Conservation (phyloP, 1,140 invertebrate genomes). For the Drosophila ambigua region DNA sequence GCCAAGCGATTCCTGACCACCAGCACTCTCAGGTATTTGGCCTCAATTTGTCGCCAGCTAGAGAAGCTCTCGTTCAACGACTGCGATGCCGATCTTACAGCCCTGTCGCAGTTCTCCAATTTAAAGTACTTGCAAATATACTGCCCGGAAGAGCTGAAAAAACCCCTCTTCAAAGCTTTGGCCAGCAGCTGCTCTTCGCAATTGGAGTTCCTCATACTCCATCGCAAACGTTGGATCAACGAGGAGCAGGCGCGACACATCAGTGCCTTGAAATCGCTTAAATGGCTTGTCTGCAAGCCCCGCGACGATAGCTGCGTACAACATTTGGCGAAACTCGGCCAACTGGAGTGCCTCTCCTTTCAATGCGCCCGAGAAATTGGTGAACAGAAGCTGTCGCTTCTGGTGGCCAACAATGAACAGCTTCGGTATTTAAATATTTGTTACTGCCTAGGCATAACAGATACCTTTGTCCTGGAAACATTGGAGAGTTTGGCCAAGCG, state of each 20-base stretch:
- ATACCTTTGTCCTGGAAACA: conserved; percentile 54
- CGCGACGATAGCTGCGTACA: conserved; percentile 53
- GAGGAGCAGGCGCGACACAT: conserved; percentile 66
- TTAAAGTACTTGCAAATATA: conserved; percentile 58
- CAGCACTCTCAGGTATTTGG: conserved; percentile 54
- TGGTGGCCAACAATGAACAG: conserved; percentile 57
- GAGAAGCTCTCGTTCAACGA: conserved; percentile 64
- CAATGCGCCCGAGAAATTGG: conserved; percentile 65
- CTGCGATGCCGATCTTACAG: conserved; percentile 61
- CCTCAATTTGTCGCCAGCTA: conserved; percentile 38
- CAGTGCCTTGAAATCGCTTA: conserved; percentile 43
- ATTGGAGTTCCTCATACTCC: conserved; percentile 58
- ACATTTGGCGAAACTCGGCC: conserved; percentile 41
- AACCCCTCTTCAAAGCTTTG: conserved; percentile 54
- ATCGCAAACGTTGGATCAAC: conserved; percentile 64
- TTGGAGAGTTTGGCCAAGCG: conserved; percentile 43
- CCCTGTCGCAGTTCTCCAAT: conserved; percentile 50
- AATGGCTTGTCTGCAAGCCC: conserved; percentile 69
- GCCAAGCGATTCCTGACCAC: conserved; percentile 62
- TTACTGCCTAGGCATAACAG: conserved; percentile 64
- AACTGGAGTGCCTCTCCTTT: conserved; percentile 61
- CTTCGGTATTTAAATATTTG: conserved; percentile 67
- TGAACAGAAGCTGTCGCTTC: conserved; percentile 40
- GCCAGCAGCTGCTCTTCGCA: conserved; percentile 26
- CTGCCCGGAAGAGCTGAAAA: conserved; percentile 61